A percentile compares a stretch with the other conserved stretches of the same genome.
phyloP scores from a whole-genome alignment of 2,888 invertebrate genomes.

The Lomographa bimaculata region DNA sequence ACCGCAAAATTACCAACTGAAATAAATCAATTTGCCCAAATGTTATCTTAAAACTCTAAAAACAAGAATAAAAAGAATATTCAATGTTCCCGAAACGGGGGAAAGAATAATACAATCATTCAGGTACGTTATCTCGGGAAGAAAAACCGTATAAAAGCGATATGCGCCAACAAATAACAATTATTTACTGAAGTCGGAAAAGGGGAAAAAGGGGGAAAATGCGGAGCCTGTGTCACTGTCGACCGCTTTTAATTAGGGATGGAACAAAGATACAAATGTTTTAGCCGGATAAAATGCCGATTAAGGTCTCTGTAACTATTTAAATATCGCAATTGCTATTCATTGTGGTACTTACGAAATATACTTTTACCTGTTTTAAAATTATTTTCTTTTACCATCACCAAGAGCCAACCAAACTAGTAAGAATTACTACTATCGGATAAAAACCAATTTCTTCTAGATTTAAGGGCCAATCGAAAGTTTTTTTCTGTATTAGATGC shows the following conservation, averaged over 20 bases:
- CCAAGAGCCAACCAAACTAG: too few relatives aligned
- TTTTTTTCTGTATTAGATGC: too few relatives aligned
- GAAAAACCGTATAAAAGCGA: constrained; percentile 42
- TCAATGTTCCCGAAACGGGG: constrained; percentile 19
- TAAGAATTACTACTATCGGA: too few relatives aligned
- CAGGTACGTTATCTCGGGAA: constrained; percentile 42
- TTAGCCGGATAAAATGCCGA: background rate
- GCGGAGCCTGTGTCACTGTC: constrained; percentile 43
- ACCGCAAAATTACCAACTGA: constrained; percentile 5
- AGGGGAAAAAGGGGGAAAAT: constrained; percentile 39
- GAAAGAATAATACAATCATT: constrained; percentile 40
- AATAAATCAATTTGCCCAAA: constrained; percentile 16
- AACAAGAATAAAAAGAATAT: constrained; percentile 18
- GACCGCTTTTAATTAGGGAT: constrained; percentile 19
- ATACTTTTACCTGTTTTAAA: too few relatives aligned
- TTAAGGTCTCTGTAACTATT: too few relatives aligned
- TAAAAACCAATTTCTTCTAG: too few relatives aligned
- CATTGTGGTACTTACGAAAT: too few relatives aligned
- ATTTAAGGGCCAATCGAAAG: too few relatives aligned
- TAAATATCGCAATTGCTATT: too few relatives aligned
- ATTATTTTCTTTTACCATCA: too few relatives aligned
- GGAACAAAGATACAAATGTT: background rate
- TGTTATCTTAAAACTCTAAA: constrained; percentile 23
- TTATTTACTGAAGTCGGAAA: constrained; percentile 47
- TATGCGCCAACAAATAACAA: constrained; percentile 49